Base-by-base conservation (phyloP, 2,888 invertebrate species). In the Ornithoptera alexandrae region DNA sequence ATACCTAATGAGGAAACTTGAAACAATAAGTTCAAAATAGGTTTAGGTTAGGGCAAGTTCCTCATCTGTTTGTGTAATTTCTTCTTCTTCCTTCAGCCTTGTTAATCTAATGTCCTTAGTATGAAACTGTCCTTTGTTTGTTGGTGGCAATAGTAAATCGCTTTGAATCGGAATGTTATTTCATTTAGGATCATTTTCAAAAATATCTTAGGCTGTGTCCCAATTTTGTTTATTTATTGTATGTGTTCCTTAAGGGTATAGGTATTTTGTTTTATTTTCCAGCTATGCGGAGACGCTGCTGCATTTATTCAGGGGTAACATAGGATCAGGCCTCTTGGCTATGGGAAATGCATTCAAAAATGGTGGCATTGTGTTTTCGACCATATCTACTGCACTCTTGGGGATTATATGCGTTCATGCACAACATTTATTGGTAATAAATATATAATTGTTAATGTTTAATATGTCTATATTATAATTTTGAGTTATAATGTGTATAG, bases 331-430 rank as follows among this genome's bases (percentile, higher is more conserved):
- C 0, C 95, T 99, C 74, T 95, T 99, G 80, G 99, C 99, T 1
- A 97, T 99, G 95, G 99, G 99, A 10, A 96, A 97, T 83, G 99
- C 98, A 0, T 97, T 98, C 84, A 96, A 95, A 84, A 97, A 99
- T 86, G 97, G 98, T 24, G 99, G 99, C 10, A 90, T 99, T 1
- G 82, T 97, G 72, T 94, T 98, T 71, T 97, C 97, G 0, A 95
- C 97, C 17, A 87, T 96, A 62, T 94, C 97, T 67, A 95, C 98
- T 0, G 91, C 96, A 0, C 71, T 97, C 10, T 95, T 99, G 20
- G 98, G 98, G 4, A 74, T 97, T 62, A 95, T 98, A 66, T 97
- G 97, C 83, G 96, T 98, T 8, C 98, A 99, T 85, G 97, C 98
- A 77, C 98, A 98, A 93, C 98, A 99, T 83, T 91, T 98, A 74